Base-by-base conservation (phyloP, 2,888 invertebrate species). In the Leucozona laternaria region DNA sequence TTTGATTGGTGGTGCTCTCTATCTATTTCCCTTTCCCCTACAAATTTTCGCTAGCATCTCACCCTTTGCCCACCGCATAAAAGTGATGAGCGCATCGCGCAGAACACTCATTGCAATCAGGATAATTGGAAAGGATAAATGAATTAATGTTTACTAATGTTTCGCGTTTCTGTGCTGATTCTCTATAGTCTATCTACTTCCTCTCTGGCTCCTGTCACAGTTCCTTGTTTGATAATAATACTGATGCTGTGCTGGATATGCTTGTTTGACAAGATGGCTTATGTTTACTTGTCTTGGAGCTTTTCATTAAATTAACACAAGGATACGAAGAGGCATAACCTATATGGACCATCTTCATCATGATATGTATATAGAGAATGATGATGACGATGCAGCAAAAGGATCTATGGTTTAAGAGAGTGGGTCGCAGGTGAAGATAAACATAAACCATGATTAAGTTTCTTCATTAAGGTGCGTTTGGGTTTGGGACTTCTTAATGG, bases 121-220 rank as follows among this genome's bases (percentile, higher is more conserved):
- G 87, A 87, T 87, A 87, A 87, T 87, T 87, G 87, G 78, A 87
- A 79, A 87, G 87, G 87, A 87, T 87, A 87, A 86, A 87, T 87
- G 87, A 87, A 87, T 83, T 87, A 83, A 87, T 87, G 83, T 87
- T 87, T 87, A 83, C 87, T 79, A 87, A 86, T 82, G 86, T 79
- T 86, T 64, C 77, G 66, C 80, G 50, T 55, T 40, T 34, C 70
- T 71, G 37, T 60, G 34, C 66, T 50, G 34, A 34, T 68, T 17
- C 60, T 60, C 53, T 50, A 20, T 40, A 40, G 62, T 64, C 7
- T 7, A 15, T 6, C 7, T 25, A 53, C 58, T 20, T 20, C 8
- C 34, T 31, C 31, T 17, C 17, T 22, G 50, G 34, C 15, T 50
- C 34, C 81, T 78, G 68, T 77, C 64, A 77, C 84, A 34, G 11